Conservation (phyloP, 2,797 vertebrate genomes). For the Petrocephalus schoutedeni region DNA sequence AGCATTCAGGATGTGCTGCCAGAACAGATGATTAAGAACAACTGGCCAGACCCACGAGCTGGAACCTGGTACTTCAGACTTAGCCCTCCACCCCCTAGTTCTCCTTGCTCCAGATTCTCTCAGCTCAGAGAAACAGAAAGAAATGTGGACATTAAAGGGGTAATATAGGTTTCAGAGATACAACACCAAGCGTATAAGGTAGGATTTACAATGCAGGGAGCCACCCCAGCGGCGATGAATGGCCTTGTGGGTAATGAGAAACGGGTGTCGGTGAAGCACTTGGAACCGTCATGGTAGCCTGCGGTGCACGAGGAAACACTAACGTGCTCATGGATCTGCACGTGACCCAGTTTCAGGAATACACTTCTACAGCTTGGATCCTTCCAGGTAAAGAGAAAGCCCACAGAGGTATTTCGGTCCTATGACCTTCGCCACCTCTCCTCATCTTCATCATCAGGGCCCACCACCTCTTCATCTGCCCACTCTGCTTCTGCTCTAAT, state of each 20-base stretch:
- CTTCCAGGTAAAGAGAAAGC: constrained; percentile 37
- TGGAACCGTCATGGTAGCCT: constrained; percentile 26
- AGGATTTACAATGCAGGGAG: constrained; percentile 30
- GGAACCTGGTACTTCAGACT: background rate
- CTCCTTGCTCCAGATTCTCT: constrained; percentile 12
- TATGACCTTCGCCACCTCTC: constrained; percentile 21
- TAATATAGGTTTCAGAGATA: constrained; percentile 20
- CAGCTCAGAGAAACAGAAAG: constrained; percentile 4
- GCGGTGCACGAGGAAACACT: constrained; percentile 35
- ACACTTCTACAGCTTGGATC: constrained; percentile 36
- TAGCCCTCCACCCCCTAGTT: background rate
- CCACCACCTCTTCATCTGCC: constrained; percentile 6
- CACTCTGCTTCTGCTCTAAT: constrained; percentile 29
- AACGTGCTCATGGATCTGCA: constrained; percentile 26
- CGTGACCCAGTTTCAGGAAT: constrained; percentile 17
- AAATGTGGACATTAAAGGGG: constrained; percentile 22
- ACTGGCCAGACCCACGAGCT: background rate
- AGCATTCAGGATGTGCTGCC: constrained; percentile 6
- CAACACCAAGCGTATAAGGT: constrained; percentile 18
- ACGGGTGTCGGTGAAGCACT: constrained; percentile 29
- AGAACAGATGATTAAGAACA: constrained; percentile 10
- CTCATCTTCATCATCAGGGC: constrained; percentile 27
- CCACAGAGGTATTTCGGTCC: constrained; percentile 24
- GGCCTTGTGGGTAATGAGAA: constrained; percentile 31
- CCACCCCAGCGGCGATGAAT: constrained; percentile 24